Evolutionary conservation across 2,797 vertebrate genomes (phyloP).

Genomic region (Brachyrhaphis roseni): DNA sequence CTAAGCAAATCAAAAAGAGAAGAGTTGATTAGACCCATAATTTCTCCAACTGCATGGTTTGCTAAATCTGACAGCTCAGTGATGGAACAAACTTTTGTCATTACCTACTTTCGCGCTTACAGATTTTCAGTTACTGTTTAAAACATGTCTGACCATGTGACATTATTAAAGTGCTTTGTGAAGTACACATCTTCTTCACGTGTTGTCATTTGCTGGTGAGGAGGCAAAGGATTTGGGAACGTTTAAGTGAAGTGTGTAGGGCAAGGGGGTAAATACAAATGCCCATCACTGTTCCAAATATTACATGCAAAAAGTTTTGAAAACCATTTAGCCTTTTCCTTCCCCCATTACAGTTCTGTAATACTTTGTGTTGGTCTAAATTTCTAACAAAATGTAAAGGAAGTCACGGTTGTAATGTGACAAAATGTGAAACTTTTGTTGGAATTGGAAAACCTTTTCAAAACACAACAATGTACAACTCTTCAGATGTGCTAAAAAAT

Average conservation of each 20-base stretch:
- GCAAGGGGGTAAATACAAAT: neutral
- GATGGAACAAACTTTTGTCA: constrained; percentile 3
- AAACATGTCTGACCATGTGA: neutral
- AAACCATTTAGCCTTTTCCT: neutral
- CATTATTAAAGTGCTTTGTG: neutral
- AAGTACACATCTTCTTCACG: neutral
- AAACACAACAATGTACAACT: neutral
- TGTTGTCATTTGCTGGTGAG: neutral
- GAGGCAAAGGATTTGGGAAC: neutral
- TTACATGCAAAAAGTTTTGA: neutral
- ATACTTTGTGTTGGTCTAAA: neutral
- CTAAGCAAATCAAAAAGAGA: constrained; percentile 71
- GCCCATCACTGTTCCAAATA: neutral
- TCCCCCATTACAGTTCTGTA: neutral
- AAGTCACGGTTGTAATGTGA: neutral
- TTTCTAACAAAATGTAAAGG: neutral
- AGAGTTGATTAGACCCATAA: neutral
- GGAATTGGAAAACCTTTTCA: neutral
- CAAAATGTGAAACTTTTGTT: neutral
- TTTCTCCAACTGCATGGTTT: neutral
- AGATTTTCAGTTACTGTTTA: neutral
- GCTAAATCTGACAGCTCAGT: constrained; percentile 28
- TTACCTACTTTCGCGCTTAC: neutral
- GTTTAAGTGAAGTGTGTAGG: neutral
- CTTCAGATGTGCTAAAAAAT: neutral